Evolutionary conservation across 2,888 invertebrate species (phyloP), one percentile per base, ranked within the genome.

Genomic region (Pyrrhia umbra): DNA sequence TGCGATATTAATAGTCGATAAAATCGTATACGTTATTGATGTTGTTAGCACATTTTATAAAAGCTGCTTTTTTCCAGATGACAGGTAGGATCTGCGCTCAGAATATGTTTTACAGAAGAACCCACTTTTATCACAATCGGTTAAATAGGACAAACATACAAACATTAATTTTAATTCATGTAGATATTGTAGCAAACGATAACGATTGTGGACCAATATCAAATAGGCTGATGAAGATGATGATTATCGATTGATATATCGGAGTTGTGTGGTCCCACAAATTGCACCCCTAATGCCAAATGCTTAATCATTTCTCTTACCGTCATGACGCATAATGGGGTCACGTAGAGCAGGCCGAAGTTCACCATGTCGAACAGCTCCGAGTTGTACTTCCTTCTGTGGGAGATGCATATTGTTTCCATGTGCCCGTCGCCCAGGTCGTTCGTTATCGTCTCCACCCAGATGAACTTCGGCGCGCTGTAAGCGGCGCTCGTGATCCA

Each of bases 401-500:
- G 96, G 6, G 97, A 95, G 51, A 97, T 96, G 88, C 98, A 98
- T 68, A 97, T 96, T 0, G 96, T 96, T 84, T 97, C 97, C 75
- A 93, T 93, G 69, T 92, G 92, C 1, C 96, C 96, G 49, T 95
- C 95, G 20, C 93, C 94, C 10, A 96, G 92, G 45, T 95, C 90
- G 77, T 96, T 96, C 16, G 96, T 96, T 52, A 97, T 96, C 0
- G 97, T 97, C 85, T 97, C 97, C 77, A 97, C 97, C 95, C 97
- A 97, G 76, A 98, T 96, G 86, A 98, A 97, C 85, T 97, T 97
- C 0, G 98, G 98, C 2, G 97, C 96, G 69, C 97, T 98, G 92
- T 98, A 98, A 0, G 97, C 94, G 0, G 97, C 97, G 73, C 98
- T 97, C 16, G 97, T 95, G 55, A 97, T 95, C 98, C 98, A 98